Conservation (phyloP, 2,797 vertebrate genomes). For the Gallinago nigripennis region DNA sequence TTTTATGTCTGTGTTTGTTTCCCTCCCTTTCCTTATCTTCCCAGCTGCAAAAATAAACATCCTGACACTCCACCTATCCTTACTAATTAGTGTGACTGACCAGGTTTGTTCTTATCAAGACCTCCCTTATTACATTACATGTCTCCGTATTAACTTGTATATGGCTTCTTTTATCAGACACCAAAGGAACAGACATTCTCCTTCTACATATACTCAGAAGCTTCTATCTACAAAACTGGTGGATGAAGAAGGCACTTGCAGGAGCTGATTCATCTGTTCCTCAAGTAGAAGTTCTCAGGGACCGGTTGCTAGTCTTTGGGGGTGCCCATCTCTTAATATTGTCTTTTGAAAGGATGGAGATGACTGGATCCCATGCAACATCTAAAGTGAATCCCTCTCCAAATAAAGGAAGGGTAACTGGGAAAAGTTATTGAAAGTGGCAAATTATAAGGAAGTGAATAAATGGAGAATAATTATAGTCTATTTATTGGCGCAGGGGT, state of each 20-base stretch:
- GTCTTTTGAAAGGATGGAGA: neutral
- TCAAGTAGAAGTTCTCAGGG: neutral
- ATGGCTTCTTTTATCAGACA: neutral
- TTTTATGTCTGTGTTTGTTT: neutral
- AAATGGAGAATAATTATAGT: neutral
- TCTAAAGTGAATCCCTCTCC: neutral
- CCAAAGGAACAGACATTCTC: neutral
- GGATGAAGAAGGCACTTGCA: neutral
- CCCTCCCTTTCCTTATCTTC: neutral
- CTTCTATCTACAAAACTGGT: neutral
- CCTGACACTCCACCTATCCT: neutral
- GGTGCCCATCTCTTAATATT: neutral
- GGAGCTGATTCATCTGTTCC: neutral
- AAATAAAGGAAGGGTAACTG: neutral
- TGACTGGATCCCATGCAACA: neutral
- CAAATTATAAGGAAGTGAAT: neutral
- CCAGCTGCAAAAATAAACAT: neutral
- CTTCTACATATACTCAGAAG: neutral
- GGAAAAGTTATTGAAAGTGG: neutral
- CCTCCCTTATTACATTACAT: neutral
- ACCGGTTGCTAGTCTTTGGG: neutral
- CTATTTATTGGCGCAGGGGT: neutral
- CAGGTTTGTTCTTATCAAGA: neutral
- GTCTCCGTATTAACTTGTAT: neutral
- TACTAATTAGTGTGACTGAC: neutral